Evolutionary conservation across 2,888 invertebrate genomes (phyloP), one percentile per base, ranked within the genome.

Genomic region (Thymelicus acteon): DNA sequence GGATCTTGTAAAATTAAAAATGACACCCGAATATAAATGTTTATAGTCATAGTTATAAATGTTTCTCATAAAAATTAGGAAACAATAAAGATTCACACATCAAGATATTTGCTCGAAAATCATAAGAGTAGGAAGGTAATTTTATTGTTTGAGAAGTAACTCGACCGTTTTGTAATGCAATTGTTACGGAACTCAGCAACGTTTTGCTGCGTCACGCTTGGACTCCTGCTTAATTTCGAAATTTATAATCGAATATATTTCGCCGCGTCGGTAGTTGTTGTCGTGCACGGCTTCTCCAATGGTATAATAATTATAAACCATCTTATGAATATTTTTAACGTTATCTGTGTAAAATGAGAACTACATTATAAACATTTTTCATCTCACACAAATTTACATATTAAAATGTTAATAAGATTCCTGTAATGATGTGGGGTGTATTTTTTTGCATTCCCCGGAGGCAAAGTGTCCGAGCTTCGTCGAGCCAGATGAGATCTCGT

Each of bases 231-330:
- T 72, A 72, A 72, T 71, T 72, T 71, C 62, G 60, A 72, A 72
- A 63, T 72, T 72, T 72, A 72, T 70, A 70, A 70, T 72, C 72
- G 64, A 66, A 71, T 72, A 69, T 72, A 74, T 72, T 74, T 72
- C 61, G 71, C 68, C 62, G 61, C 60, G 60, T 60, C 69, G 60
- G 69, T 67, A 67, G 60, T 60, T 65, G 48, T 68, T 54, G 65
- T 63, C 75, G 76, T 78, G 40, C 85, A 84, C 81, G 81, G 81
- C 77, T 80, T 80, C 80, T 80, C 80, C 83, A 81, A 81, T 81
- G 80, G 82, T 84, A 87, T 86, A 89, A 64, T 86, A 89, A 90
- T 90, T 90, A 89, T 88, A 87, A 86, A 87, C 85, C 83, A 77
- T 80, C 80, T 82, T 81, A 82, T 82, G 82, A 83, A 83, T 83